Evolutionary conservation across 53 echinoderm and acorn worm genomes (phyloP).

Genomic region (Astropecten irregularis): DNA sequence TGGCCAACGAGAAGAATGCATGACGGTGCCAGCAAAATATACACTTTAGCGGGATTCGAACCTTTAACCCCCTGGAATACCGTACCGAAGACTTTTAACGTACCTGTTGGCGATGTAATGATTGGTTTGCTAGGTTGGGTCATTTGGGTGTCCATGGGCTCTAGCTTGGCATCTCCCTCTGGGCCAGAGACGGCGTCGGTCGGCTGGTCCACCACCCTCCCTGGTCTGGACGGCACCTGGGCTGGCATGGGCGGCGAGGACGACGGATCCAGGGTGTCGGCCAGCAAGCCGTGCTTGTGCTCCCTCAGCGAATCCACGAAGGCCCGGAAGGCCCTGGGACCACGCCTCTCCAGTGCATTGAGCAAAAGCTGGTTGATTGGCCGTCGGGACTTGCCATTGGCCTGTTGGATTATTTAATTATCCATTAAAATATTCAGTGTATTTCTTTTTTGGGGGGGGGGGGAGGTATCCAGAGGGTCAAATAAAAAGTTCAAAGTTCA

Average conservation of each 20-base stretch:
- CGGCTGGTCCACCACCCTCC: neutral
- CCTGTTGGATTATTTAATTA: no score
- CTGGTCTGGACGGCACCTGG: neutral
- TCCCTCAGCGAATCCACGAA: constrained; percentile 61
- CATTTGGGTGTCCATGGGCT: constrained; percentile 42
- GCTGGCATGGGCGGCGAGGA: neutral
- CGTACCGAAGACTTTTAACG: no score
- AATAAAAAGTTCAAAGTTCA: no score
- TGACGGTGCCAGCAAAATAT: no score
- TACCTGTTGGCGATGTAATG: constrained; percentile 17
- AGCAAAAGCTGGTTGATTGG: constrained; percentile 65
- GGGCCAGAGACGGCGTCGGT: constrained; percentile 14
- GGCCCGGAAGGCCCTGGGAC: constrained; percentile 77
- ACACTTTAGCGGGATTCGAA: no score
- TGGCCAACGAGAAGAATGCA: no score
- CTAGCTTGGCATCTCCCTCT: constrained; percentile 3
- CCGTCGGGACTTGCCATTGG: constrained; percentile 12
- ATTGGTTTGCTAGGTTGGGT: neutral
- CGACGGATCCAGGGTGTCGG: constrained; percentile 39
- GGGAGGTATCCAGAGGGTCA: neutral
- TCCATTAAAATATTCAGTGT: no score
- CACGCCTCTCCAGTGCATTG: constrained; percentile 74
- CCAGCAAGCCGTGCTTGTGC: constrained; percentile 69
- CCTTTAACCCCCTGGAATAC: no score
- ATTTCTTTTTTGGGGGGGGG: no score